A percentile compares a stretch with the other conserved stretches of the same genome.
Evolutionary conservation across 92 coral and sea anemone species (phyloP).

Genomic region (Bergia puertoricense): DNA sequence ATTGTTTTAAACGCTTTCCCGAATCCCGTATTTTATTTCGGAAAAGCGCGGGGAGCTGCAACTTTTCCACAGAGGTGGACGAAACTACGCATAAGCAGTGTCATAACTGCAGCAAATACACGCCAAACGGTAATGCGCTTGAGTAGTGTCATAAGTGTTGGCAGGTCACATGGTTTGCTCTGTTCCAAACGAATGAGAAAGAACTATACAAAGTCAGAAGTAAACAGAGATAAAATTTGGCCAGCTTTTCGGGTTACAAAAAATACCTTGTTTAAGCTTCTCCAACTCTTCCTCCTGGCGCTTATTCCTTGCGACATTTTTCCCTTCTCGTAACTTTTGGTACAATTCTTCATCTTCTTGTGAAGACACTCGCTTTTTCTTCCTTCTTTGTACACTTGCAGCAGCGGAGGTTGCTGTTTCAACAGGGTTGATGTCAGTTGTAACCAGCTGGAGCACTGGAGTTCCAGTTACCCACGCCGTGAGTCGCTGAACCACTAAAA

Average conservation of each 20-base stretch:
- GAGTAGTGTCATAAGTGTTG: too few relatives aligned
- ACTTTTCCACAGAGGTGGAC: too few relatives aligned
- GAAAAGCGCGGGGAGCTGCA: too few relatives aligned
- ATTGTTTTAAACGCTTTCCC: too few relatives aligned
- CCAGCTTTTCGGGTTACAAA: background rate
- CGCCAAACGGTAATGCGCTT: too few relatives aligned
- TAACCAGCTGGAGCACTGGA: slow-evolving; percentile 48
- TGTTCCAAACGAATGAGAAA: too few relatives aligned
- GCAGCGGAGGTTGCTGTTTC: slow-evolving; percentile 10
- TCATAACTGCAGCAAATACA: too few relatives aligned
- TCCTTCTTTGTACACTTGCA: slow-evolving; percentile 4
- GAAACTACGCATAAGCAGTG: too few relatives aligned
- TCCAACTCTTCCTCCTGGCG: slow-evolving; percentile 46
- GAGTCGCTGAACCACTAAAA: slow-evolving; percentile 40
- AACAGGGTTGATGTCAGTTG: slow-evolving; percentile 41
- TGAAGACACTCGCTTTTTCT: slow-evolving; percentile 42
- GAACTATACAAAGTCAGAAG: too few relatives aligned
- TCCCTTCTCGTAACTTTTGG: slow-evolving; percentile 34
- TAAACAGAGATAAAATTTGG: too few relatives aligned
- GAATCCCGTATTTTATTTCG: too few relatives aligned
- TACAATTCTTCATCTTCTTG: slow-evolving; percentile 41
- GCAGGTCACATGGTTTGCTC: too few relatives aligned
- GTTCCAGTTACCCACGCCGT: slow-evolving; percentile 47
- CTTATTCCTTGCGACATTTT: slow-evolving; percentile 26
- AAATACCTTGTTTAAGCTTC: slow-evolving; percentile 43